Evolutionary conservation across 2,113 vertebrate genomes (phyloP).

Genomic region (Nansenia antarctica): DNA sequence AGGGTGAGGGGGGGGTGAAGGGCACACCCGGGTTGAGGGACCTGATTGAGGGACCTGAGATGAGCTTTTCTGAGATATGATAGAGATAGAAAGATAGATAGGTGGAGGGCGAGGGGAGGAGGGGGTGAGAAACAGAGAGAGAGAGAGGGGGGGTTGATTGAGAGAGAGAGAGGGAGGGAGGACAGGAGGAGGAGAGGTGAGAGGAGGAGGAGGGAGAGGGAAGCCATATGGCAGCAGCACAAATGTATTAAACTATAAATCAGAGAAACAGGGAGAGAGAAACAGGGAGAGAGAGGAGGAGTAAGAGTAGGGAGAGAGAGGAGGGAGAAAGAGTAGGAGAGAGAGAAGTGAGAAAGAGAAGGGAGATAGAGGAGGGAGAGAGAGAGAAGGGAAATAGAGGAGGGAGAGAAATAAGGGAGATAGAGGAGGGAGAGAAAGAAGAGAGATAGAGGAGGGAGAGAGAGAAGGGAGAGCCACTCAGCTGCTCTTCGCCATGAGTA

Average conservation of each 20-base stretch:
- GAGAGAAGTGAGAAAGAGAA: too few species aligned
- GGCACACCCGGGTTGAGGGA: background rate
- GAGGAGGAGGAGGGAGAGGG: slow-evolving; percentile 43
- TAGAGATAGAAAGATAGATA: slow-evolving; percentile 22
- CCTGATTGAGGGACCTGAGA: background rate
- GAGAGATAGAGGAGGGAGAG: too few species aligned
- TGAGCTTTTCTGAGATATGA: slow-evolving; percentile 19
- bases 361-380: too few species aligned
- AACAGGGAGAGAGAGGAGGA: too few species aligned
- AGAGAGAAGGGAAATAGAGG: too few species aligned
- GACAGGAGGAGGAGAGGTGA: slow-evolving; percentile 39
- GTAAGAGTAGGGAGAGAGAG: too few species aligned
- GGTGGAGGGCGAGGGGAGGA: background rate
- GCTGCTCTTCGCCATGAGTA: slow-evolving; percentile 54
- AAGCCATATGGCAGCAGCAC: slow-evolving; percentile 72
- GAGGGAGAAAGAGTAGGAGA: too few species aligned
- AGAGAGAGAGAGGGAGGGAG: slow-evolving; percentile 21
- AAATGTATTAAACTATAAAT: slow-evolving; percentile 79
- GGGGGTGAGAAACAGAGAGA: slow-evolving; percentile 22
- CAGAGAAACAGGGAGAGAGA: slow-evolving; percentile 45
- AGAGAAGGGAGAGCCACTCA: slow-evolving; percentile 30
- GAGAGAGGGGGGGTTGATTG: slow-evolving; percentile 1
- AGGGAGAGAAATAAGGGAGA: too few species aligned
- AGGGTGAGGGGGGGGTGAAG: slow-evolving; percentile 29
- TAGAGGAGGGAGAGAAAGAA: too few species aligned